A percentile compares a stretch with the other conserved stretches of the same genome.
These are phyloP conservation scores for Rhinoderma darwinii DNA, from an alignment of 2,113 vertebrate genomes.

Conservation along the genomic window DNA sequence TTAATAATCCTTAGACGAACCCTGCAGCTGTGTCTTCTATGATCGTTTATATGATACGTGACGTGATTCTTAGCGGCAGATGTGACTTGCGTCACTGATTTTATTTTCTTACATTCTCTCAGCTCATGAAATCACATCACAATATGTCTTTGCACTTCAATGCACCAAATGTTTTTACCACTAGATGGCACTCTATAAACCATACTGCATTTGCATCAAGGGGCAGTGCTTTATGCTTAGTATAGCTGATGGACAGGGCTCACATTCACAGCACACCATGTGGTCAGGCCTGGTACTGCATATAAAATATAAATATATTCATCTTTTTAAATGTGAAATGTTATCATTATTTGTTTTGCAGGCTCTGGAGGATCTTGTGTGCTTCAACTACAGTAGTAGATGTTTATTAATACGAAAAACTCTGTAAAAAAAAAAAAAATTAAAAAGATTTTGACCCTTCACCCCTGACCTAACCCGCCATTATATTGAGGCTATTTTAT, in stretches of 20 bases:
- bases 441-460: too few relatives aligned
- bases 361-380: background rate
- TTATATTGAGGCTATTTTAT: too few relatives aligned
- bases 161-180: background rate
- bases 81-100: background rate
- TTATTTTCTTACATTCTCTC: background rate
- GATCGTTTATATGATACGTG: background rate
- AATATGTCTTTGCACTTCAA: background rate
- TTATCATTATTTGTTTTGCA: background rate
- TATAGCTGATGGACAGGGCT: background rate
- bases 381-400: background rate
- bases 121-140: too few relatives aligned
- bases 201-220: background rate
- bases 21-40: background rate
- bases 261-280: background rate
- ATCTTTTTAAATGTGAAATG: background rate
- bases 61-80: background rate
- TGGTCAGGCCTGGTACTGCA: background rate
- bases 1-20: background rate
- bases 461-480: too few relatives aligned
- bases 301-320: background rate
- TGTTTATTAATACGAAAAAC: too few relatives aligned
- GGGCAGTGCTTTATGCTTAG: background rate
- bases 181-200: background rate
- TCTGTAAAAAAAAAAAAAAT: too few relatives aligned